phyloP scores from a whole-genome alignment of 2,113 vertebrate species.

The Engraulis encrasicolus region DNA sequence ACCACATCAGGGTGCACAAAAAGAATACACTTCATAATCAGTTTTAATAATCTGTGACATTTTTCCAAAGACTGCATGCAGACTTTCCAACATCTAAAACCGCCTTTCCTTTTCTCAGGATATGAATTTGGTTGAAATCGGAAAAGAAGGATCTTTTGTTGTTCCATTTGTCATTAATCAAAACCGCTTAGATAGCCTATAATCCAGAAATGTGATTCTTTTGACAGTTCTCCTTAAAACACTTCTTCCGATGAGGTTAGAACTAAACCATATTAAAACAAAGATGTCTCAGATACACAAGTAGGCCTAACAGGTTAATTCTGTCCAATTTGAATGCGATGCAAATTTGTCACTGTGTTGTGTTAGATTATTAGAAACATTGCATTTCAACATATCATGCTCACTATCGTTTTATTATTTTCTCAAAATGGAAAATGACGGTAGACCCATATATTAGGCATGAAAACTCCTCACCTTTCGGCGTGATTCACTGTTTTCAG shows the following conservation, averaged over 20 bases:
- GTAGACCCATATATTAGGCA: too few relatives aligned
- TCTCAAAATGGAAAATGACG: too few relatives aligned
- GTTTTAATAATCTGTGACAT: constrained; percentile 54
- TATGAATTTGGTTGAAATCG: not conserved
- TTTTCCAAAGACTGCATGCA: constrained; percentile 46
- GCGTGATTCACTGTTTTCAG: too few relatives aligned
- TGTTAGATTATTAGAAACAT: too few relatives aligned
- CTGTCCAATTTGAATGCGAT: too few relatives aligned
- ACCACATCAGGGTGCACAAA: constrained; percentile 55
- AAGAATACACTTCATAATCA: constrained; percentile 52
- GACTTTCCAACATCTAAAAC: constrained; percentile 24
- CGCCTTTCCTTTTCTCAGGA: constrained; percentile 39
- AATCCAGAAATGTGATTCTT: not conserved
- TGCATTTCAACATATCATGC: too few relatives aligned
- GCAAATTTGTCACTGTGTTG: too few relatives aligned
- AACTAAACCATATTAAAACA: too few relatives aligned
- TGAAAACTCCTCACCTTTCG: too few relatives aligned
- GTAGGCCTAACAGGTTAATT: too few relatives aligned
- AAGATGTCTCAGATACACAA: too few relatives aligned
- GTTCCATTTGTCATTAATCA: not conserved
- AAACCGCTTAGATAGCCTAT: not conserved
- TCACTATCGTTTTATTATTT: too few relatives aligned
- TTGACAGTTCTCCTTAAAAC: not conserved
- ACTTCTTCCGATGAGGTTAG: not conserved
- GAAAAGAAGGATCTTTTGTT: not conserved